Percentiles rank a stretch among this genome's conserved stretches.
Conservation (phyloP, 2,113 vertebrate species). For the Rostratula benghalensis region DNA sequence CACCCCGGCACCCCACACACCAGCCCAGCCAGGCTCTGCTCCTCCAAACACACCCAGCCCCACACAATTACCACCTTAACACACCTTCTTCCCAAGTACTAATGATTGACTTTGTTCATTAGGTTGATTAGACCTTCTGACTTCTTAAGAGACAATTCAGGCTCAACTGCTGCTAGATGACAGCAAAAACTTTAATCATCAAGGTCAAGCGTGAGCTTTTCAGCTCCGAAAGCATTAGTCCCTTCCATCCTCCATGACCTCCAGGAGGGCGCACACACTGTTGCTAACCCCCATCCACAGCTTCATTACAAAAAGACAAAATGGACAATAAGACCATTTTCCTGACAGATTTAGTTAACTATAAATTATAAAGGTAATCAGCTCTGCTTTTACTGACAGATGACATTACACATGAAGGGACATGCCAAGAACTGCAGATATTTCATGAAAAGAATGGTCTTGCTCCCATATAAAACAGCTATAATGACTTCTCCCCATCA, state of each 20-base stretch:
- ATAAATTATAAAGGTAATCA: conserved; percentile 46
- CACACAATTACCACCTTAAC: background rate
- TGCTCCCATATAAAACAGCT: background rate
- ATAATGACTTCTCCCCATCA: background rate
- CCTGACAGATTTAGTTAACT: conserved; percentile 23
- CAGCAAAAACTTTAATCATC: conserved; percentile 41
- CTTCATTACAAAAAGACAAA: background rate
- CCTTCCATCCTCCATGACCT: conserved; percentile 34
- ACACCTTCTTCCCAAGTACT: conserved; percentile 12
- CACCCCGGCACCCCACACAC: background rate
- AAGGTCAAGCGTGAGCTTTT: conserved; percentile 60
- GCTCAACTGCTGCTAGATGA: conserved; percentile 47
- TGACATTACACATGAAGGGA: background rate
- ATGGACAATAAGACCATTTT: background rate
- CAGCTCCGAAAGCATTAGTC: conserved; percentile 41
- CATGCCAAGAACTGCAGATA: background rate
- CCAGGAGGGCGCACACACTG: background rate
- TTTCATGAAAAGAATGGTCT: background rate
- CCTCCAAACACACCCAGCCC: background rate
- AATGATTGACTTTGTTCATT: conserved; percentile 60
- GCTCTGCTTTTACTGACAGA: conserved; percentile 5
- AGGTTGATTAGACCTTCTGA: conserved; percentile 67
- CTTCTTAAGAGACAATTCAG: conserved; percentile 56
- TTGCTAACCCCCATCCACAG: conserved; percentile 22
- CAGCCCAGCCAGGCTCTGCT: rapidly evolving